A percentile compares a stretch with the other conserved stretches of the same genome.
Conservation (phyloP, 2,888 invertebrate species). For the Dione vanillae region DNA sequence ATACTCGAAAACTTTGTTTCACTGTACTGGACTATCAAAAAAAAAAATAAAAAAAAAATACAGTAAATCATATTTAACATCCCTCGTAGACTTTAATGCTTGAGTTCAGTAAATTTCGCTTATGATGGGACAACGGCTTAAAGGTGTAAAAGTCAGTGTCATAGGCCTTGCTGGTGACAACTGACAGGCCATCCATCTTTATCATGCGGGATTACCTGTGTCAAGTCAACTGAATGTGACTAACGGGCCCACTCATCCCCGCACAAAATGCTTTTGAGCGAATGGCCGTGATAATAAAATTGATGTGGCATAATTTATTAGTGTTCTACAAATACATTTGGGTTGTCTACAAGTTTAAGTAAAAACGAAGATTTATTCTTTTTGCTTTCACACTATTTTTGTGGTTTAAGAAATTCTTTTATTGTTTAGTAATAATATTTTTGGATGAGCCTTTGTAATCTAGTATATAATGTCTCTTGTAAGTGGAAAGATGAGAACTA, state of each 20-base stretch:
- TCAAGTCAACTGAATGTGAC: conserved; percentile 61
- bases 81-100: neutral
- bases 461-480: no score
- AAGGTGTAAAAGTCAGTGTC: conserved; percentile 23
- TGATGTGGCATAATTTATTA: conserved; percentile 24
- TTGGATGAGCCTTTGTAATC: no score
- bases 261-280: conserved; percentile 55
- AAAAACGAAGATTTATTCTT: neutral
- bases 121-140: conserved; percentile 14
- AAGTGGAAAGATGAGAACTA: no score
- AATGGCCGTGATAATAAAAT: conserved; percentile 28
- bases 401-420: no score
- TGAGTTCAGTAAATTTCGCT: conserved; percentile 7
- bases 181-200: conserved; percentile 15
- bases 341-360: neutral
- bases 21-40: no score
- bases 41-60: no score
- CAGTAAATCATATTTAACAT: neutral
- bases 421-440: no score
- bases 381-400: neutral
- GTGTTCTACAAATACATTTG: neutral
- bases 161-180: conserved; percentile 20
- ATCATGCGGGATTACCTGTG: conserved; percentile 27
- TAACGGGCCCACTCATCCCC: conserved; percentile 56
- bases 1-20: no score